These are phyloP conservation scores for Drosophila equinoxialis DNA, from an alignment of 1,140 invertebrate genomes.

Conservation along the genomic window DNA sequence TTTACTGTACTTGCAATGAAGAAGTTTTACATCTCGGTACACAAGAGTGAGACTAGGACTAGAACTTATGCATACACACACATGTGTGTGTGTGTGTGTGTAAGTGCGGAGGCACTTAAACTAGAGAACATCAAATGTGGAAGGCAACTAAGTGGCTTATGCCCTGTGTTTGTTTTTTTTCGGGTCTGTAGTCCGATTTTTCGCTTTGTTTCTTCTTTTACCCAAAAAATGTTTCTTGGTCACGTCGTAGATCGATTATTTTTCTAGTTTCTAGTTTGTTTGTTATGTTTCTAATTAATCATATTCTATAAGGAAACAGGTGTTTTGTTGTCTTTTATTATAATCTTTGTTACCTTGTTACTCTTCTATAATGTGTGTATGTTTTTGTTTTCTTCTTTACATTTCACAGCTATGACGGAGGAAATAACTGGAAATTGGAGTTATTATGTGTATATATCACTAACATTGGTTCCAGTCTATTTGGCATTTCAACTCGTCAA, in stretches of 20 bases:
- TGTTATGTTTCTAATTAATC: conserved; percentile 45
- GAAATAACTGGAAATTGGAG: conserved; percentile 79
- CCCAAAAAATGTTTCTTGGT: neutral
- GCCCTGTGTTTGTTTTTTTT: neutral
- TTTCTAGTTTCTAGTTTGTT: neutral
- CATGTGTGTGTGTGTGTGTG: no score
- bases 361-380: neutral
- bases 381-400: conserved; percentile 17
- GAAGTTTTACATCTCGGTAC: neutral
- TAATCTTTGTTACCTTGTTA: neutral
- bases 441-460: conserved; percentile 80
- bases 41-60: neutral
- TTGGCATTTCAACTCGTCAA: conserved; percentile 82
- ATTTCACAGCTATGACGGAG: conserved; percentile 76
- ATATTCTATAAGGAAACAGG: conserved; percentile 27
- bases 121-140: neutral
- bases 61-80: neutral
- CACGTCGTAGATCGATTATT: conserved; percentile 1
- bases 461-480: conserved; percentile 82
- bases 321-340: conserved; percentile 28
- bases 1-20: neutral
- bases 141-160: conserved; percentile 7
- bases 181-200: no score
- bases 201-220: neutral
- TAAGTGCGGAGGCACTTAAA: neutral